Conservation (phyloP, 1,140 invertebrate species). For the Proctacanthus coquilletti region DNA sequence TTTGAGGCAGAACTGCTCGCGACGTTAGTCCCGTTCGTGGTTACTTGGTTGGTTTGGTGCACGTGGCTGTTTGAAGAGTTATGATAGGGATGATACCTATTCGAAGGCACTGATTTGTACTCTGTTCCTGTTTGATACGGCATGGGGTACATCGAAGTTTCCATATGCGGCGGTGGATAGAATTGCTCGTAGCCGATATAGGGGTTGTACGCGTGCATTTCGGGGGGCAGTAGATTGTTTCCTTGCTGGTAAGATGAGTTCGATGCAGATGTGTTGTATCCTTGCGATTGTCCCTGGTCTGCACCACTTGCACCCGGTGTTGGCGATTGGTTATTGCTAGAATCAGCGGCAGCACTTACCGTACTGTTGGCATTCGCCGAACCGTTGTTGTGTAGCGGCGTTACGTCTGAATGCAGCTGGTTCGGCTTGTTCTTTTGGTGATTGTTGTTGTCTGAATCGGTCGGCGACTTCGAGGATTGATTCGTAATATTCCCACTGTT, state of each 20-base stretch:
- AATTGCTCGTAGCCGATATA: slow-evolving; percentile 29
- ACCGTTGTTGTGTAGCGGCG: background rate
- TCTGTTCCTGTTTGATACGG: slow-evolving; percentile 3
- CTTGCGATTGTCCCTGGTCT: too few species aligned
- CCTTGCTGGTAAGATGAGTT: slow-evolving; percentile 48
- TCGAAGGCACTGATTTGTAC: slow-evolving; percentile 9
- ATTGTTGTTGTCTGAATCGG: slow-evolving; percentile 7
- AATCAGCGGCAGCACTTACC: slow-evolving; percentile 27
- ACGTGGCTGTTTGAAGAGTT: slow-evolving; percentile 11
- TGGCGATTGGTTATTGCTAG: slow-evolving; percentile 29
- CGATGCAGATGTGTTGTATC: slow-evolving; percentile 49
- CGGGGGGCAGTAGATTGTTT: slow-evolving; percentile 12
- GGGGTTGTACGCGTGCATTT: too few species aligned
- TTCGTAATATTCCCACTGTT: background rate
- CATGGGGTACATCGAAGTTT: too few species aligned
- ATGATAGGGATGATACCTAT: slow-evolving; percentile 24
- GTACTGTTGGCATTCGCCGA: slow-evolving; percentile 15
- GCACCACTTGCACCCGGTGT: slow-evolving; percentile 13
- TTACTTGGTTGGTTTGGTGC: background rate
- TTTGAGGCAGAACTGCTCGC: slow-evolving; percentile 12
- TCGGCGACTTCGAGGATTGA: slow-evolving; percentile 3
- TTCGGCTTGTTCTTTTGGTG: background rate
- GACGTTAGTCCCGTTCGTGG: slow-evolving; percentile 3
- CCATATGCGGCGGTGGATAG: slow-evolving; percentile 14
- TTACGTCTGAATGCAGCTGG: background rate